Conservation (phyloP, 2,113 vertebrate genomes). For the Cyanoderma ruficeps region DNA sequence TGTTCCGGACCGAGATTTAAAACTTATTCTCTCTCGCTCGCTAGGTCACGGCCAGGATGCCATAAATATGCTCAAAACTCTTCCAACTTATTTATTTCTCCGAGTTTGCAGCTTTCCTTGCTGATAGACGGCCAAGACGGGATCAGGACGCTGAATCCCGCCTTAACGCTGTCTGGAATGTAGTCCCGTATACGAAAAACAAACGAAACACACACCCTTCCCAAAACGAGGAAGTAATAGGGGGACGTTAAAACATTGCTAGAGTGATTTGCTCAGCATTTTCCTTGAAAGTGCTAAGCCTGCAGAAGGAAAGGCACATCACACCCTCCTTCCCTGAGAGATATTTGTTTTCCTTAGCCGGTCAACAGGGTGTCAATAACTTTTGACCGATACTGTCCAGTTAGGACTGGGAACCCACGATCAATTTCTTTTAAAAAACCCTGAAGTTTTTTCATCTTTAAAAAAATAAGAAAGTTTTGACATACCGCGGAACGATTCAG, state of each 20-base stretch:
- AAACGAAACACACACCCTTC: background rate
- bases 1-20: background rate
- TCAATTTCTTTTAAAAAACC: background rate
- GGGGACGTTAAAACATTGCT: background rate
- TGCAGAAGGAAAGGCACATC: background rate
- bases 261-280: background rate
- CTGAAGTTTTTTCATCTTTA: background rate
- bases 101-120: background rate
- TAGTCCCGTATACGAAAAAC: background rate
- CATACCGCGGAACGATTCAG: fast-evolving
- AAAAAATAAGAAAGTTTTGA: background rate
- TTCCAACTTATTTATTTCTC: background rate
- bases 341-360: background rate
- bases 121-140: background rate
- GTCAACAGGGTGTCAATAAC: background rate
- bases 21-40: background rate
- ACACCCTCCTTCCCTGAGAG: background rate
- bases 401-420: background rate
- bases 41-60: background rate
- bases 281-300: background rate
- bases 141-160: background rate
- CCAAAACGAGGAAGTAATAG: background rate
- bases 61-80: background rate
- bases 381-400: background rate
- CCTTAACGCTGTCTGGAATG: background rate